Evolutionary conservation across 2,113 vertebrate species (phyloP).

Genomic region (Cervus canadensis): DNA sequence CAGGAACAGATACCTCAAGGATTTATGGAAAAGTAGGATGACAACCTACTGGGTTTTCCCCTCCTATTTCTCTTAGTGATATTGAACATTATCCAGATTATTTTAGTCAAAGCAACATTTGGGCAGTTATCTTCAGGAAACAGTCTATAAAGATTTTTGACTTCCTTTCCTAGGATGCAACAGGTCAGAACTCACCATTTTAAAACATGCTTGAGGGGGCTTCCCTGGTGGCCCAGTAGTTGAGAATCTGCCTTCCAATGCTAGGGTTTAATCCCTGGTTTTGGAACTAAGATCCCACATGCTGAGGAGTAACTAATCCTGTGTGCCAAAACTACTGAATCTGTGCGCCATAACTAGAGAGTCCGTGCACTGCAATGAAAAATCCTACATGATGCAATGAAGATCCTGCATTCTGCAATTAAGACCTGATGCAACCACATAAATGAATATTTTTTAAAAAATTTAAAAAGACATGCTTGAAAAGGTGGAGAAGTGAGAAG

Average conservation of each 20-base stretch:
- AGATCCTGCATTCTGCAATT: neutral
- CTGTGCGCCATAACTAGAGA: neutral
- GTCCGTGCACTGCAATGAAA: neutral
- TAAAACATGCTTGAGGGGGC: neutral
- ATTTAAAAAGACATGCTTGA: neutral
- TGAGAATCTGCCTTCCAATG: neutral
- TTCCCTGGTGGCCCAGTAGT: neutral
- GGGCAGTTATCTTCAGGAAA: neutral
- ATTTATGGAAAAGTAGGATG: neutral
- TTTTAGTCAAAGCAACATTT: neutral
- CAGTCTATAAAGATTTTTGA: neutral
- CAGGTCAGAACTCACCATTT: neutral
- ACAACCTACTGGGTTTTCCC: neutral
- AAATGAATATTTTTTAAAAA: neutral
- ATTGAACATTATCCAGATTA: neutral
- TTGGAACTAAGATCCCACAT: neutral
- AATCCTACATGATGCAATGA: neutral
- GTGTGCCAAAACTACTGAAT: neutral
- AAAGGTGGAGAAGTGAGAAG: neutral
- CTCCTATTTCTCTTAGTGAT: conserved; percentile 4
- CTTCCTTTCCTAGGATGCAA: neutral
- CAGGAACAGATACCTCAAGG: neutral
- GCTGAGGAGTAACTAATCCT: neutral
- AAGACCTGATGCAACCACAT: neutral
- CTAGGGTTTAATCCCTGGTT: neutral